Percentiles rank a stretch among this genome's conserved stretches.
Conservation (phyloP, 1,140 invertebrate genomes). For the Orussus abietinus region DNA sequence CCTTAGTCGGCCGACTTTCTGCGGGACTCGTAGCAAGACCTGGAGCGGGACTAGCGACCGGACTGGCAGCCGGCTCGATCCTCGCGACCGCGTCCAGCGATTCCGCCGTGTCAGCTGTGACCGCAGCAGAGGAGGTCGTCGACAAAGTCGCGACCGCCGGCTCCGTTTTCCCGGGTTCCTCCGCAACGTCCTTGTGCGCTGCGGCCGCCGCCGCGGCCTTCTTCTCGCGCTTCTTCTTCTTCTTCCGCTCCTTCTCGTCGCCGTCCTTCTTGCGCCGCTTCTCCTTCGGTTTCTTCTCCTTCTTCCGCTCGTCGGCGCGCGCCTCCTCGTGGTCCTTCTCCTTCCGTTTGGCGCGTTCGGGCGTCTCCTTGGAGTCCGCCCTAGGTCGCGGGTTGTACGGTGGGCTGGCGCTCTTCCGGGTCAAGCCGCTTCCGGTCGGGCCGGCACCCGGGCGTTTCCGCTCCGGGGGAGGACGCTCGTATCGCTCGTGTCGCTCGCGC, state of each 20-base stretch:
- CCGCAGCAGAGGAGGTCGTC: constrained; percentile 19
- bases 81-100: constrained; percentile 11
- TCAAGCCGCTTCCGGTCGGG: too few relatives aligned
- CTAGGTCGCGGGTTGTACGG: constrained; percentile 34
- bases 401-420: constrained; percentile 38
- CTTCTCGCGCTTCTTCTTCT: constrained; percentile 53
- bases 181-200: constrained; percentile 13
- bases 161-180: too few relatives aligned
- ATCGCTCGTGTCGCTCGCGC: constrained; percentile 42
- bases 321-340: constrained; percentile 50
- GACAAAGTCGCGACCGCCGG: constrained; percentile 12
- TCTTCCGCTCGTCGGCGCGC: constrained; percentile 47
- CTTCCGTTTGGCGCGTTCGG: constrained; percentile 46
- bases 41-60: too few relatives aligned
- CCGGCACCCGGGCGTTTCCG: too few relatives aligned
- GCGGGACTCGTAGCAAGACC: too few relatives aligned
- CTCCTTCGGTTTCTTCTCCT: constrained; percentile 56
- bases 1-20: too few relatives aligned
- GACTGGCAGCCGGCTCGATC: too few relatives aligned
- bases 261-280: constrained; percentile 54
- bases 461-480: constrained; percentile 39
- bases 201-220: constrained; percentile 30
- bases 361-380: constrained; percentile 40
- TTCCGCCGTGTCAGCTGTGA: too few relatives aligned
- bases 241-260: constrained; percentile 54